Evolutionary conservation across 2,888 invertebrate species (phyloP), one percentile per base, ranked within the genome.

Genomic region (Agonopterix arenella): DNA sequence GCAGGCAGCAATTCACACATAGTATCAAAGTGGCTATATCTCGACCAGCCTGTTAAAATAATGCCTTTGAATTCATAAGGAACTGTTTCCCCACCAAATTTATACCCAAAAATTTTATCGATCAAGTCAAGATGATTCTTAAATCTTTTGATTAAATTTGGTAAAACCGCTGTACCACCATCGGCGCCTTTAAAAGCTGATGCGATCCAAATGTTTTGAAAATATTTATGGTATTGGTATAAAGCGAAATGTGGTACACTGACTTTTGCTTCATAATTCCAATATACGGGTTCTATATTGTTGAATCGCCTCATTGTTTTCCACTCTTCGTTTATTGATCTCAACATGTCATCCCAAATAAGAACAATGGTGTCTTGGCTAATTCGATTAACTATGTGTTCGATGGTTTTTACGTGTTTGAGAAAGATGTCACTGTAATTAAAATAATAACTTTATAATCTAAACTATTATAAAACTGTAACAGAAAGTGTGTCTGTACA

Each of bases 181-280:
- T 92, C 92, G 0, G 93, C 93, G 0, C 96, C 97, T 86, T 97
- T 97, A 68, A 93, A 97, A 0, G 97, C 96, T 52, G 95, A 93
- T 0, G 95, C 96, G 44, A 94, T 90, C 96, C 96, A 96, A 16
- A 96, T 82, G 40, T 90, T 90, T 1, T 90, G 80, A 75, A 96
- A 97, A 8, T 63, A 66, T 28, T 59, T 66, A 40, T 76, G 74
- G 46, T 83, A 78, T 36, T 69, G 66, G 4, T 66, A 59, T 9
- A 84, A 52, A 43, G 64, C 61, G 0, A 46, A 73, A 57, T 73
- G 89, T 63, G 68, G 72, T 45, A 60, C 66, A 4, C 55, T 50
- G 4, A 68, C 13, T 2, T 62, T 84, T 62, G 51, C 68, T 1
- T 75, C 78, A 62, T 95, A 95, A 51, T 92, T 91, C 95, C 95